Evolutionary conservation across 2,888 invertebrate species (phyloP).

Genomic region (Macaria liturata): DNA sequence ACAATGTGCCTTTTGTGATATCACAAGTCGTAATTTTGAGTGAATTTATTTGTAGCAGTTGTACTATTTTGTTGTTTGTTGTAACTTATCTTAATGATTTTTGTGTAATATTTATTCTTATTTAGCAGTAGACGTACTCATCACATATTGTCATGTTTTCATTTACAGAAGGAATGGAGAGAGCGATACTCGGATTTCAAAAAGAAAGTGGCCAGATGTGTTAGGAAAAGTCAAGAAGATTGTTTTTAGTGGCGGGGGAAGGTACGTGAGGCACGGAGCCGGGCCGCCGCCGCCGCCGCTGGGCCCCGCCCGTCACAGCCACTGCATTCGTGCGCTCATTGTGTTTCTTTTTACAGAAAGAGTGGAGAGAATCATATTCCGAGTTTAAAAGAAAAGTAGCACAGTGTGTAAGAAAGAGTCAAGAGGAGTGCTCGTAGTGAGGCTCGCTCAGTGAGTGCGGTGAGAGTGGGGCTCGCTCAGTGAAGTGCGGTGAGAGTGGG

Average conservation of each 20-base stretch:
- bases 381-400: constrained; percentile 99
- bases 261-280: constrained; percentile 67
- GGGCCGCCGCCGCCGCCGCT: constrained; percentile 46
- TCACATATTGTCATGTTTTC: constrained; percentile 55
- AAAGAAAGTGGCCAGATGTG: constrained; percentile 98
- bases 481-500: constrained; percentile 63
- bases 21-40: too few species aligned
- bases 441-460: constrained; percentile 74
- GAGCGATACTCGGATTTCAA: constrained; percentile 98
- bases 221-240: constrained; percentile 99
- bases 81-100: too few species aligned
- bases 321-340: constrained; percentile 78
- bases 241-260: constrained; percentile 87
- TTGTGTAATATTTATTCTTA: too few species aligned
- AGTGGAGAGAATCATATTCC: constrained; percentile 98
- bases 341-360: constrained; percentile 91
- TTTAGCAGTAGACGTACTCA: constrained; percentile 5
- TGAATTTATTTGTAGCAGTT: too few species aligned
- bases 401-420: constrained; percentile 98
- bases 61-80: too few species aligned
- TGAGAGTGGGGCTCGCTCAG: constrained; percentile 77
- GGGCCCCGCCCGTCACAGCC: constrained; percentile 39
- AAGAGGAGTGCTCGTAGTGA: constrained; percentile 97
- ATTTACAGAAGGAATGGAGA: constrained; percentile 98
- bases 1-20: too few species aligned